Base-by-base conservation (phyloP, 2,888 invertebrate genomes). In the Amblyteles armatorius region DNA sequence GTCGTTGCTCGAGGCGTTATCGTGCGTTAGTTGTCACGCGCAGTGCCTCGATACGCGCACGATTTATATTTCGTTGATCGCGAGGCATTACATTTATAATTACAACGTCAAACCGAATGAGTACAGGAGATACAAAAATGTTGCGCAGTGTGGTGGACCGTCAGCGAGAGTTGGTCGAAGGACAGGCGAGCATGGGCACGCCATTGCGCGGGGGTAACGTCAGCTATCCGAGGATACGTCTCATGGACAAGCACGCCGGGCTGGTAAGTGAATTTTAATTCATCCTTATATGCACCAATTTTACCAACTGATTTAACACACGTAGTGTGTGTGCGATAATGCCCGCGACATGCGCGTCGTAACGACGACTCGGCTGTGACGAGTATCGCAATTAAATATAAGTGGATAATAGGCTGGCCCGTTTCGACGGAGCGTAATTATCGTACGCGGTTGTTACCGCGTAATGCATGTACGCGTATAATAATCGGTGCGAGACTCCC, bases 181-280 rank as follows among this genome's bases (percentile, higher is more conserved):
- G 50, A 36, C 73, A 60, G 63, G 85, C 82, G 26, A 80, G 79
- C 60, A 52, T 78, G 9, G 90, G 79, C 36, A 86, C 89, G 40
- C 92, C 90, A 16, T 52, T 88, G 13, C 89, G 92, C 22, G 87
- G 88, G 11, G 86, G 74, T 36, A 40, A 79, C 7, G 71, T 79
- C 2, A 81, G 85, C 19, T 83, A 86, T 3, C 90, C 89, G 3
- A 88, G 90, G 22, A 76, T 85, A 44, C 90, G 90, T 7, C 77
- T 91, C 57, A 69, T 90, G 60, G 87, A 89, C 40, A 87, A 87
- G 79, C 87, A 89, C 33, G 55, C 81, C 16, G 88, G 88, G 65
- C 26, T 83, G 84, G 92, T 92, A 82, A 92, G 90, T 90, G 44
- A 69, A 68, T 57, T 84, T 71, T 57, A 60, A 82, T 60, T 55